These are phyloP conservation scores for Ectropis crepuscularia DNA, from an alignment of 2,888 invertebrate species.

Conservation along the genomic window DNA sequence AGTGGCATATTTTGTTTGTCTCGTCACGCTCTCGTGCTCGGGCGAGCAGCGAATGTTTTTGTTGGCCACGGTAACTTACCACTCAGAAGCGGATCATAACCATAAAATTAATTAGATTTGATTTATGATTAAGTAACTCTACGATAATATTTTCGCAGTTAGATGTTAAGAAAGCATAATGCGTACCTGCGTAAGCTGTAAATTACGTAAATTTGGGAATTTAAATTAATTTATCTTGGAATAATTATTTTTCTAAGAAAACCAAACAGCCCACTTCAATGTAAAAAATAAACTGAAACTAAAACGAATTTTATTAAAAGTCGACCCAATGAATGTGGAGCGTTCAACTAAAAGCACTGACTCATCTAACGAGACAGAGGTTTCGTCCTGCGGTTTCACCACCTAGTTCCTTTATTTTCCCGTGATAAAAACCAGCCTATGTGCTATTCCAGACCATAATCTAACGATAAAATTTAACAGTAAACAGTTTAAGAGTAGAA, in stretches of 20 bases:
- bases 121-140: conserved; percentile 20
- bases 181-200: conserved; percentile 5
- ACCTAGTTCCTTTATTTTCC: too few relatives aligned
- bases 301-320: too few relatives aligned
- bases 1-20: conserved; percentile 62
- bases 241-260: too few relatives aligned
- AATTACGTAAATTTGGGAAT: neutral
- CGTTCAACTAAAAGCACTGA: neutral
- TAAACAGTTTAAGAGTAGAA: too few relatives aligned
- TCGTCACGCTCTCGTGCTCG: conserved; percentile 73
- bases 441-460: too few relatives aligned
- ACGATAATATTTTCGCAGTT: conserved; percentile 1
- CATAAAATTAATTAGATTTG: conserved; percentile 38
- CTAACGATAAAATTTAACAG: too few relatives aligned
- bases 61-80: conserved; percentile 59
- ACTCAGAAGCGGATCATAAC: conserved; percentile 38
- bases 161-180: conserved; percentile 2
- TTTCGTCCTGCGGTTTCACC: too few relatives aligned
- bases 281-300: too few relatives aligned
- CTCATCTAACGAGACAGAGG: neutral
- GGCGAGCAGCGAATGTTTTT: conserved; percentile 62
- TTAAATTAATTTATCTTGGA: neutral
- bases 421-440: too few relatives aligned
- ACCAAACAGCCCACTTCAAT: too few relatives aligned
- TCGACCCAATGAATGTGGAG: neutral